A percentile compares a stretch with the other conserved stretches of the same genome.
phyloP scores from a whole-genome alignment of 1,140 invertebrate species.

The Ladona fulva region DNA sequence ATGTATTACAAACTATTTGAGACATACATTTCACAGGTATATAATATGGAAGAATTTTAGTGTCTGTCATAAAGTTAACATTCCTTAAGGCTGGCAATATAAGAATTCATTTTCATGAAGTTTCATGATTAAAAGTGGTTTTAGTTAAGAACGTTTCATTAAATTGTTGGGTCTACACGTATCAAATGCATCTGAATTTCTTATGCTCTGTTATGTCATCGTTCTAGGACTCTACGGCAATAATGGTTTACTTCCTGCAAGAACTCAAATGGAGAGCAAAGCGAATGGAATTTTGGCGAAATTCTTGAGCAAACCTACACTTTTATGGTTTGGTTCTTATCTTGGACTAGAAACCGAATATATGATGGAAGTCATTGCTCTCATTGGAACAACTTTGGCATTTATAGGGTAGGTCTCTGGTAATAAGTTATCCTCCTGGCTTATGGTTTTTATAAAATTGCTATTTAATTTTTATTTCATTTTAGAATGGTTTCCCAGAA shows the following conservation, averaged over 20 bases:
- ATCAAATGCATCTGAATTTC: neutral
- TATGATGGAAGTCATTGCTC: conserved; percentile 59
- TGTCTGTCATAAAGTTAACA: no score
- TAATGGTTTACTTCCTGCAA: conserved; percentile 67
- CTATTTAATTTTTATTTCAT: conserved; percentile 21
- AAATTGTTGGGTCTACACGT: no score
- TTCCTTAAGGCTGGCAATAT: no score
- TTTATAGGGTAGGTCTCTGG: conserved; percentile 47
- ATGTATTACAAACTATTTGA: no score
- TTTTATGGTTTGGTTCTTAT: conserved; percentile 59
- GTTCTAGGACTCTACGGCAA: conserved; percentile 65
- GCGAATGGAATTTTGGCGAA: conserved; percentile 40
- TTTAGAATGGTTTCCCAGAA: conserved; percentile 54
- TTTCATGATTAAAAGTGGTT: no score
- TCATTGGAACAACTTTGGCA: conserved; percentile 55
- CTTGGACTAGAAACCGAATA: conserved; percentile 58
- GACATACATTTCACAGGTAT: no score
- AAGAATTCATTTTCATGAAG: no score
- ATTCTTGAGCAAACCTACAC: conserved; percentile 54
- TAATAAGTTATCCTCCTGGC: neutral
- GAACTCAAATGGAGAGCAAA: conserved; percentile 46
- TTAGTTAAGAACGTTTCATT: no score
- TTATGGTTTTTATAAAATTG: neutral
- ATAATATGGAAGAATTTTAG: no score
- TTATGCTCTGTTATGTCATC: conserved; percentile 18